Evolutionary conservation across 2,113 vertebrate species (phyloP).

Genomic region (Mustela lutreola): DNA sequence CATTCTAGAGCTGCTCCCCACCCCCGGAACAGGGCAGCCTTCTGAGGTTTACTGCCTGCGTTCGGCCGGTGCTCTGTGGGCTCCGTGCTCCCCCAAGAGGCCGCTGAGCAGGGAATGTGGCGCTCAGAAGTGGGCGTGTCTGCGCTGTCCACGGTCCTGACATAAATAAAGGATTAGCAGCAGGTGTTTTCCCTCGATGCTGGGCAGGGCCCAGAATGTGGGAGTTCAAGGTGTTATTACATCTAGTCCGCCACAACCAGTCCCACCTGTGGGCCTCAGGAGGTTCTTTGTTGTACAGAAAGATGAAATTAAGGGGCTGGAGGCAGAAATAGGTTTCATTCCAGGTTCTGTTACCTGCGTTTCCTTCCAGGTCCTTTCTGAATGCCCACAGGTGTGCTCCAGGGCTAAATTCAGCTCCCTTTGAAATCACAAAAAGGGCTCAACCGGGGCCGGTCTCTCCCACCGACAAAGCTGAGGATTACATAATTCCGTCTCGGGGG

Average conservation of each 20-base stretch:
- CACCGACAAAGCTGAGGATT: neutral
- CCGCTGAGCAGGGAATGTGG: neutral
- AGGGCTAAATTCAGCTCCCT: conserved; percentile 51
- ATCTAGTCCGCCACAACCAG: fast-evolving
- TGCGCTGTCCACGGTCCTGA: fast-evolving
- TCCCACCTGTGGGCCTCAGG: fast-evolving
- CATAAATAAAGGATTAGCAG: neutral
- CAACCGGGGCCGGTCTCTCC: neutral
- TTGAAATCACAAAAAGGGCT: conserved; percentile 49
- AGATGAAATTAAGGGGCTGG: neutral
- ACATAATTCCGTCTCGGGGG: neutral
- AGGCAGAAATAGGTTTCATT: neutral
- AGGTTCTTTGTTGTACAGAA: neutral
- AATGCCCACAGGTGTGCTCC: neutral
- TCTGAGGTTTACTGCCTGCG: fast-evolving
- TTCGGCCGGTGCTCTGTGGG: fast-evolving
- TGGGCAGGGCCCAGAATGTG: no score
- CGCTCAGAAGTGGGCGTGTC: fast-evolving
- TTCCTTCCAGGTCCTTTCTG: neutral
- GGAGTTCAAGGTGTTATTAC: no score
- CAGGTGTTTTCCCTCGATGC: neutral
- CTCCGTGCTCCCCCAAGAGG: no score
- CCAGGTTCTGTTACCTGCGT: neutral
- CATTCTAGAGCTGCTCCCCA: fast-evolving
- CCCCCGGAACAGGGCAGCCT: fast-evolving